These are phyloP conservation scores for Caranx ignobilis DNA, from an alignment of 2,113 vertebrate species.

Conservation along the genomic window DNA sequence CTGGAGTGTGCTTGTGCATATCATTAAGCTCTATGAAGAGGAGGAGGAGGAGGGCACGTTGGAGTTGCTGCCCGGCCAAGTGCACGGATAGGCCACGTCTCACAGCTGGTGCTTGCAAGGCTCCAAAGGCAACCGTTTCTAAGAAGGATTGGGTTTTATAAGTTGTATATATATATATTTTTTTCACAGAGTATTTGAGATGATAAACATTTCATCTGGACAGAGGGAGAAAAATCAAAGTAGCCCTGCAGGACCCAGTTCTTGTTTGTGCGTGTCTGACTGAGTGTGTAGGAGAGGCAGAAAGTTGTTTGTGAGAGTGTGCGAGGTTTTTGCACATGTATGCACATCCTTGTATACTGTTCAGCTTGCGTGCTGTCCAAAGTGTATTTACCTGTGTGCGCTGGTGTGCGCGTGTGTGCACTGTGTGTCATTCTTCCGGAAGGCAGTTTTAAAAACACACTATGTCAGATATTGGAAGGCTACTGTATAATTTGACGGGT, in stretches of 20 bases:
- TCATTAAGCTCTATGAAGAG: constrained; percentile 76
- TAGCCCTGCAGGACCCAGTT: constrained; percentile 59
- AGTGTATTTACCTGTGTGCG: constrained; percentile 56
- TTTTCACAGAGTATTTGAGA: constrained; percentile 63
- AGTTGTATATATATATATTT: constrained; percentile 40
- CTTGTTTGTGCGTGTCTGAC: constrained; percentile 40
- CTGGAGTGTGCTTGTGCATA: constrained; percentile 81
- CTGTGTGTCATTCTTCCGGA: constrained; percentile 66
- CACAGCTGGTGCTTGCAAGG: constrained; percentile 56
- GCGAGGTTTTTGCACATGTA: constrained; percentile 43
- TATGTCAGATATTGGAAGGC: constrained; percentile 77
- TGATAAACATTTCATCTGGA: constrained; percentile 76
- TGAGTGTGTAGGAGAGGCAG: not conserved
- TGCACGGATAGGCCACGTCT: constrained; percentile 69
- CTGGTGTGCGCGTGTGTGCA: constrained; percentile 9
- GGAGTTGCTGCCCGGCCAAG: constrained; percentile 70
- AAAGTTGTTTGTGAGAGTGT: constrained; percentile 40
- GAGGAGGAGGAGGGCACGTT: constrained; percentile 66
- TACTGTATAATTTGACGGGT: constrained; percentile 81
- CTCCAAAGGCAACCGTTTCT: constrained; percentile 63
- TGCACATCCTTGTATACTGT: constrained; percentile 41
- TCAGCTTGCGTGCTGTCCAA: constrained; percentile 37
- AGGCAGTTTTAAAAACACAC: constrained; percentile 77
- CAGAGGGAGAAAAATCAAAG: constrained; percentile 68
- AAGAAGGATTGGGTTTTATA: constrained; percentile 64